Base-by-base conservation (phyloP, 37 sponge, comb jelly and placozoan genomes). In the Mnemiopsis leidyi region DNA sequence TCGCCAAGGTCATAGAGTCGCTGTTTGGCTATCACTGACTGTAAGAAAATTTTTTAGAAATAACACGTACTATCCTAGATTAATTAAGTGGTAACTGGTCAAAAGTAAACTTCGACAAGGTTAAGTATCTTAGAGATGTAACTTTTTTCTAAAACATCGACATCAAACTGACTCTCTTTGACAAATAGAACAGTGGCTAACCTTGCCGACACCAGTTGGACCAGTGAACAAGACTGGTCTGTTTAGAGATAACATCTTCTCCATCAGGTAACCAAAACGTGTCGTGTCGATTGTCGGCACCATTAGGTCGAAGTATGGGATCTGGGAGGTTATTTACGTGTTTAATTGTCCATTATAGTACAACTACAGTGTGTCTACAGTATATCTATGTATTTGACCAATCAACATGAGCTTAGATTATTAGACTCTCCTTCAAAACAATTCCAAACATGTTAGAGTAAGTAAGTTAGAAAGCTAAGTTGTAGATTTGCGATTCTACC, bases 281-380 rank as follows among this genome's bases (percentile, higher is more conserved):
- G 95, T 94, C 0, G 99, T 98, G 82, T 98, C 99, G 73, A 98
- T 94, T 26, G 99, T 98, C 0, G 99, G 99, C 26, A 98, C 99
- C 39, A 98, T 92, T 36, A 98, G 93, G 67, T 98, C 99, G 94
- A 97, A 97, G 92, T 95, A 98, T 31, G 97, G 94, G 0, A 92
- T 68, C 95, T 96, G 76, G 0, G 69, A 28, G 31, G 71, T 48
- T 48, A 48, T 48, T 18, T 48, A 48, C n/a, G n/a, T 69, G 2
- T 30, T 5, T 69, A 83, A 0, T 68, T 68, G 69, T 18, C 69
- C 18, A 68, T 23, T 68, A 18, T 21, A 68, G 18, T 21, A 18
- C 18, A 18, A 68, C 21, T 68, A 21, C 69, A 68, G 69, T 68
- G 69, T 68, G 21, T 68, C 18, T 68, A 68, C 21, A 68, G 21